phyloP scores from a whole-genome alignment of 1,140 invertebrate species.

The Diuraphis noxia region DNA sequence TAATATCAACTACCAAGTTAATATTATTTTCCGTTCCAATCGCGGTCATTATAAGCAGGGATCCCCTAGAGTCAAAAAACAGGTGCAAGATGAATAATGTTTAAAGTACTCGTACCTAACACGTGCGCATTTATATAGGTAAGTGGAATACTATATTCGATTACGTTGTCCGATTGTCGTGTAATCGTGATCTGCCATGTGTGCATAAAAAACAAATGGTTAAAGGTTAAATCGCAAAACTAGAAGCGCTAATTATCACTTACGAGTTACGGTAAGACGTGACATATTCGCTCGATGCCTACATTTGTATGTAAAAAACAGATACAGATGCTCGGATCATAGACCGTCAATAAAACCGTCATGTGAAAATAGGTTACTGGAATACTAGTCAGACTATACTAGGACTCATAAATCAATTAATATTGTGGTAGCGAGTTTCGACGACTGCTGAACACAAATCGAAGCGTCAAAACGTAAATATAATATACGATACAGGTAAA shows the following conservation, averaged over 20 bases:
- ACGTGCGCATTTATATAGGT: background rate
- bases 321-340: background rate
- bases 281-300: background rate
- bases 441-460: background rate
- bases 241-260: constrained; percentile 16
- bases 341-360: background rate
- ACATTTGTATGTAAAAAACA: background rate
- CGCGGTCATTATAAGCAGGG: background rate
- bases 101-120: background rate
- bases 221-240: background rate
- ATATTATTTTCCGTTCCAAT: background rate
- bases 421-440: background rate
- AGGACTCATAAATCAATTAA: too few species aligned
- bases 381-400: background rate
- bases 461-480: background rate
- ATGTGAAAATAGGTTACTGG: constrained; percentile 13
- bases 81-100: background rate
- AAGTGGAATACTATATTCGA: background rate
- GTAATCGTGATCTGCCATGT: background rate
- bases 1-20: background rate
- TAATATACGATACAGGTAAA: background rate
- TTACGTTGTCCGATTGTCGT: too few species aligned
- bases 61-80: background rate
- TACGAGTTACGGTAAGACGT: background rate
- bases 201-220: background rate